Conservation (phyloP, 2,113 vertebrate species). For the Phodopus roborovskii region DNA sequence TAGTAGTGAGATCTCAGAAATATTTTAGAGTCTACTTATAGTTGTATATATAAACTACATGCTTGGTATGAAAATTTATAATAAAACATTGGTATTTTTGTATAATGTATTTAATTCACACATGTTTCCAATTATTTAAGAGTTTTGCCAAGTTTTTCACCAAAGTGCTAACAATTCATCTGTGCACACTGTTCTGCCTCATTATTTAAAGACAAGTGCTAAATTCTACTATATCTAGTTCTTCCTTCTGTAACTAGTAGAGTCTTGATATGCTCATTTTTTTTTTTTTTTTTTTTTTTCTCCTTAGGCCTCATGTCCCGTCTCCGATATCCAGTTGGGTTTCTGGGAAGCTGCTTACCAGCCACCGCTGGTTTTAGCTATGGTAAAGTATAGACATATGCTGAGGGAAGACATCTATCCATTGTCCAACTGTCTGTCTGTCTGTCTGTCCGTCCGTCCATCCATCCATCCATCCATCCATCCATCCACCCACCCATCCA, state of each 20-base stretch:
- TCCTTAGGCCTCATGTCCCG: slow-evolving; percentile 89
- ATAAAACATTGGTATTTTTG: background rate
- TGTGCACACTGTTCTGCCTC: background rate
- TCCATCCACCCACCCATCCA: background rate
- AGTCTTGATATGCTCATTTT: background rate
- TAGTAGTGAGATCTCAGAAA: slow-evolving; percentile 7
- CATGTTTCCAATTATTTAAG: background rate
- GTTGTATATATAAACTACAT: background rate
- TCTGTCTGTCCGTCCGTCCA: background rate
- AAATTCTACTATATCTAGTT: background rate
- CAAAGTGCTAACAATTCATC: background rate
- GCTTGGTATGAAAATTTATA: background rate
- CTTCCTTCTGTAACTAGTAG: background rate
- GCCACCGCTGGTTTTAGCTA: slow-evolving; percentile 88
- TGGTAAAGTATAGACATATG: slow-evolving; percentile 82
- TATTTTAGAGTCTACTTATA: background rate
- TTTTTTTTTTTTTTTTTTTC: slow-evolving; percentile 58
- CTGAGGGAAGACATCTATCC: background rate
- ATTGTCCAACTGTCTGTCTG: background rate
- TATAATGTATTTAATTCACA: background rate
- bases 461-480: too few species aligned
- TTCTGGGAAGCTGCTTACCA: slow-evolving; percentile 86
- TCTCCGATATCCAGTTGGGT: slow-evolving; percentile 89
- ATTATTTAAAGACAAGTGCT: background rate
- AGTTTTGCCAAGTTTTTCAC: background rate